Evolutionary conservation across 2,113 vertebrate species (phyloP).

Genomic region (Candoia aspera): DNA sequence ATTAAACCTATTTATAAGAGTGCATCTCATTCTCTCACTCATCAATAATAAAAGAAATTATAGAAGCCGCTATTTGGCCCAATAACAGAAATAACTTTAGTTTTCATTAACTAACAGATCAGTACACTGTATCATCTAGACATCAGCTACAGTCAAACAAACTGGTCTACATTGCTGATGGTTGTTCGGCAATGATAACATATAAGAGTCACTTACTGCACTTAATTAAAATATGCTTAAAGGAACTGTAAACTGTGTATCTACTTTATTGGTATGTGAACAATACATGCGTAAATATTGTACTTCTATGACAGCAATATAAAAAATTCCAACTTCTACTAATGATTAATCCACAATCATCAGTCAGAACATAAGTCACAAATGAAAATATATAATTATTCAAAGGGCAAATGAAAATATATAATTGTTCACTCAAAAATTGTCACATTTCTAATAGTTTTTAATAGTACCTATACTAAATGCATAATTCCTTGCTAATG

Average conservation of each 20-base stretch:
- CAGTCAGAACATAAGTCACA: too few species aligned
- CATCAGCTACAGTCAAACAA: slow-evolving; percentile 18
- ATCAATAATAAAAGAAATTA: not conserved
- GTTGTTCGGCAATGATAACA: slow-evolving; percentile 42
- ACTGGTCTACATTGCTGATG: not conserved
- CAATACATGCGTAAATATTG: too few species aligned
- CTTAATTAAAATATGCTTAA: slow-evolving; percentile 2
- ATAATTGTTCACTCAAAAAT: too few species aligned
- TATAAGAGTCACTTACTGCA: slow-evolving; percentile 43
- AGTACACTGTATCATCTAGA: slow-evolving; percentile 8
- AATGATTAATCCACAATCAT: not conserved
- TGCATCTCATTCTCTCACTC: not conserved
- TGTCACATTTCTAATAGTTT: too few species aligned
- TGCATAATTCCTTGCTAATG: too few species aligned
- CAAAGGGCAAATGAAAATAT: too few species aligned
- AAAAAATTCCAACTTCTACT: not conserved
- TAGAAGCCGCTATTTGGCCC: not conserved
- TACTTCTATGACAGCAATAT: not conserved
- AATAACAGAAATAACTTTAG: not conserved
- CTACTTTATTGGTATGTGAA: too few species aligned
- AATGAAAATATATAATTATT: too few species aligned
- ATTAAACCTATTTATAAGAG: not conserved
- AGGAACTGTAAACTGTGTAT: too few species aligned
- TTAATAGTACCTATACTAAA: too few species aligned
- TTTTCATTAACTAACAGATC: slow-evolving; percentile 40